These are phyloP conservation scores for Hepsetus odoe DNA, from an alignment of 2,113 vertebrate species.

Conservation along the genomic window DNA sequence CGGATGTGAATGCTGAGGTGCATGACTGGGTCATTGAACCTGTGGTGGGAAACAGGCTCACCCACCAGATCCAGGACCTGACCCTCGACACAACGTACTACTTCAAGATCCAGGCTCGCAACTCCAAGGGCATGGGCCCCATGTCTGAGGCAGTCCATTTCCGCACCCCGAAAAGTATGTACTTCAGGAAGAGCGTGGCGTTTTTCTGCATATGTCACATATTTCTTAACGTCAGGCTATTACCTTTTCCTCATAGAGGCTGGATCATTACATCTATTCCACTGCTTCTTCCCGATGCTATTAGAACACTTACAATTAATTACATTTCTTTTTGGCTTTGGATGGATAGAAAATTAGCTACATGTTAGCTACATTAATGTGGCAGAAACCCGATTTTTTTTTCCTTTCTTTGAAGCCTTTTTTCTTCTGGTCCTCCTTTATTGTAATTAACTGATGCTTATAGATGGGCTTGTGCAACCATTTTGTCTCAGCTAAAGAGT, in stretches of 20 bases:
- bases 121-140: slow-evolving; percentile 98
- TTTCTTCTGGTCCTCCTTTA: not conserved
- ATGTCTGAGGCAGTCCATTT: slow-evolving; percentile 97
- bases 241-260: too few species aligned
- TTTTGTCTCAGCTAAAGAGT: slow-evolving; percentile 77
- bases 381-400: too few species aligned
- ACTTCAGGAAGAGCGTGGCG: not conserved
- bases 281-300: too few species aligned
- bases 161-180: slow-evolving; percentile 92
- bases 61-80: slow-evolving; percentile 96
- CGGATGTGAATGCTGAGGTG: slow-evolving; percentile 93
- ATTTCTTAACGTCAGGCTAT: too few species aligned
- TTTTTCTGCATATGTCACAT: too few species aligned
- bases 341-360: not conserved
- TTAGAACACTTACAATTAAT: too few species aligned
- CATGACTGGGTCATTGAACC: slow-evolving; percentile 99
- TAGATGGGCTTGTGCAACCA: not conserved
- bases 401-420: too few species aligned
- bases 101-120: slow-evolving; percentile 98
- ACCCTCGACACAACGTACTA: slow-evolving; percentile 96
- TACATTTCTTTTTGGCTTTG: too few species aligned
- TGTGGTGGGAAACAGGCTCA: slow-evolving; percentile 93
- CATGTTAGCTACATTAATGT: not conserved
- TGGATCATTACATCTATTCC: too few species aligned
- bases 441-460: not conserved